Conservation (phyloP, 2,797 vertebrate genomes). For the Aselliscus stoliczkanus region DNA sequence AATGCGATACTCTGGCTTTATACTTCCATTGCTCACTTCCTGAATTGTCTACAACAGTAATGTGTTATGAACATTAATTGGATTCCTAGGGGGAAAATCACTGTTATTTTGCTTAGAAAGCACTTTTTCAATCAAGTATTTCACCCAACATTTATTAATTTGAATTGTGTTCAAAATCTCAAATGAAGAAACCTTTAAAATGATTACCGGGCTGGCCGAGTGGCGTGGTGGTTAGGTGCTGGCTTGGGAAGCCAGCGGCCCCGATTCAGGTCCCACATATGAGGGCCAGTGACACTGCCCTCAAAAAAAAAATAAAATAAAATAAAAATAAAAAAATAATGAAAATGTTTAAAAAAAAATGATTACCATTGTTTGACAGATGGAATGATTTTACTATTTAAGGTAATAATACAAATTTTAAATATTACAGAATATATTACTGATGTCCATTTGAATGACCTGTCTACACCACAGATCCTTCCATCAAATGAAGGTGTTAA, state of each 20-base stretch:
- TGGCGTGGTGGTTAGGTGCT: no score
- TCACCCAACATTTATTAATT: conserved; percentile 6
- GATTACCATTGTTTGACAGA: conserved; percentile 4
- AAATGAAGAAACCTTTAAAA: conserved; percentile 15
- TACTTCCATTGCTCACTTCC: background rate
- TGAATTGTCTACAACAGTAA: background rate
- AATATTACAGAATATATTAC: conserved; percentile 86
- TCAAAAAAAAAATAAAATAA: no score
- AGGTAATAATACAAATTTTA: conserved; percentile 60
- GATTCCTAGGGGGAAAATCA: background rate
- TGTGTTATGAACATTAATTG: background rate
- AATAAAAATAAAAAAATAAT: no score
- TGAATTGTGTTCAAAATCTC: conserved; percentile 20
- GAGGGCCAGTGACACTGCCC: no score
- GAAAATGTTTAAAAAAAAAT: no score
- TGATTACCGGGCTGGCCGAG: no score
- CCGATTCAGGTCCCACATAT: no score
- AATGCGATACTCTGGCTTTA: background rate
- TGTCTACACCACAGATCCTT: conserved; percentile 85
- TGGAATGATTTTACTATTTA: conserved; percentile 43
- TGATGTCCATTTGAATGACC: conserved; percentile 90
- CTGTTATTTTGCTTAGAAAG: background rate
- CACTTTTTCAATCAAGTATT: background rate
- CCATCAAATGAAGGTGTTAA: conserved; percentile 83
- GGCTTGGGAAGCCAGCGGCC: no score